Evolutionary conservation across 2,888 invertebrate genomes (phyloP), one percentile per base, ranked within the genome.

Genomic region (Melangyna quadrimaculata): DNA sequence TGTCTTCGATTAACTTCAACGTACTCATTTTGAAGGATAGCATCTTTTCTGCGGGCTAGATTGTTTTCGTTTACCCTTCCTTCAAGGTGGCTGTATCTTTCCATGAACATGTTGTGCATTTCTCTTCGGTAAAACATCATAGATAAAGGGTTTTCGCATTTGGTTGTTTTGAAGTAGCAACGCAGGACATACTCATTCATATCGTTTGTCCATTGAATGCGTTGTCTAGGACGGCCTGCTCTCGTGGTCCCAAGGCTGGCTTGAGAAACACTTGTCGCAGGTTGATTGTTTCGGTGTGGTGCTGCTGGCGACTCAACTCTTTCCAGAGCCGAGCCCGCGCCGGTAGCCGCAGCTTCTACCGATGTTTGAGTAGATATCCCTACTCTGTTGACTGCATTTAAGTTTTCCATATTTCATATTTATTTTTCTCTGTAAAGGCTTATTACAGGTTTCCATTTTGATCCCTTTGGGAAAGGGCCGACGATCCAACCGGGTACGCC

Each of bases 161-260:
- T n/a, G n/a, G n/a, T n/a, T n/a, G n/a, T n/a, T n/a, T n/a, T n/a
- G n/a, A n/a, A n/a, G n/a, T n/a, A n/a, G n/a, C n/a, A n/a, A n/a
- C n/a, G n/a, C n/a, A n/a, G n/a, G n/a, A n/a, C n/a, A n/a, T n/a
- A n/a, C n/a, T n/a, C n/a, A n/a, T n/a, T n/a, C n/a, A n/a, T n/a
- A n/a, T n/a, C n/a, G n/a, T n/a, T n/a, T n/a, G n/a, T n/a, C n/a
- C n/a, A 43, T 40, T 63, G 63, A 27, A 63, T 63, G 43, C 63
- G 63, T 27, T 63, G 63, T 63, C 45, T 63, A 63, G 10, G 22
- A 24, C 63, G 63, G 43, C 63, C 63, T 43, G 63, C 43, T 63
- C 63, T 63, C 17, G 67, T 48, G 51, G 67, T 48, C 67, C 29
- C 67, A 48, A 48, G 29, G 22, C 45, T 29, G 10, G 2, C 27